Base-by-base conservation (phyloP, 2,888 invertebrate species). In the Lepidocyrtoides sp. region DNA sequence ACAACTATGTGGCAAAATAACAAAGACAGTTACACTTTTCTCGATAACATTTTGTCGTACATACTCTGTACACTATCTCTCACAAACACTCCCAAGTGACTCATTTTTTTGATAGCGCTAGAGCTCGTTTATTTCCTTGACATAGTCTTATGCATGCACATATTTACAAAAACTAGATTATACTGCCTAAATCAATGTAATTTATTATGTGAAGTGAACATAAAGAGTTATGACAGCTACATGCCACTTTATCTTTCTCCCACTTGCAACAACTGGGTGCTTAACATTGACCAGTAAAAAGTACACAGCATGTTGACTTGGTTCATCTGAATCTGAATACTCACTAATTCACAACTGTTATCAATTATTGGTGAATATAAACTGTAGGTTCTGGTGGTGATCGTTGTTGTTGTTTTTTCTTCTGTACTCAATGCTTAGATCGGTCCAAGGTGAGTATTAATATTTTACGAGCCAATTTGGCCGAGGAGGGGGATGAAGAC, bases 401-500 rank as follows among this genome's bases (percentile, higher is more conserved):
- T 92, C 89, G 89, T 86, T 92, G 81, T 89, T 88, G 89, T 91
- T 92, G 92, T 92, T 92, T 92, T 92, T 92, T 92, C 82, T 79
- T 91, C 79, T 91, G 91, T 89, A 26, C 84, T 48, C 66, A 85
- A 75, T 91, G 91, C 91, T 81, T 91, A 94, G 94, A 94, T 93
- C 95, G 95, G 17, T 94, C 94, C 2, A 92, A 92, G 26, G 94
- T 94, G 29, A 93, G 94, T 69, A 92, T 95, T 51, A 93, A 94
- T 72, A 94, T 95, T 26, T 94, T 95, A 66, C 93, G 95, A 36
- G 94, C 94, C 69, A 94, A 94, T 89, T 92, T 98, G 93, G 98
- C 98, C 0, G 97, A 98, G 94, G 98, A 98, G 95, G 98, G 98
- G 8, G 98, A 98, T 95, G 97, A 98, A 0, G 98, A 98, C 95